Evolutionary conservation across 2,113 vertebrate species (phyloP).

Genomic region (Nicator chloris): DNA sequence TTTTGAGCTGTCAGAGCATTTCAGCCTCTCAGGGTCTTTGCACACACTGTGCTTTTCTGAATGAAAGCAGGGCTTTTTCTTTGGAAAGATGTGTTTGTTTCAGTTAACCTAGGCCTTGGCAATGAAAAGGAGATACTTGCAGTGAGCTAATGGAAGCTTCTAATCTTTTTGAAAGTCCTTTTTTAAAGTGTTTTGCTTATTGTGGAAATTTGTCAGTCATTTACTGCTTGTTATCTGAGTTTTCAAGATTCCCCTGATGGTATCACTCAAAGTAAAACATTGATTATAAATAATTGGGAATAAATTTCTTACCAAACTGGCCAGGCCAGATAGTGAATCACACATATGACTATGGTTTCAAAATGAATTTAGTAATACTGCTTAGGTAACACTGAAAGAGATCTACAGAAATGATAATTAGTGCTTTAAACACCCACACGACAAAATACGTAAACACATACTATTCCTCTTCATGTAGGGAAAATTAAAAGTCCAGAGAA

Average conservation of each 20-base stretch:
- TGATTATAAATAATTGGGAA: slow-evolving; percentile 31
- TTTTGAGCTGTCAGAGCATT: not conserved
- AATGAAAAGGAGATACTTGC: not conserved
- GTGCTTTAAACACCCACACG: slow-evolving; percentile 31
- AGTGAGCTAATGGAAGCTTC: not conserved
- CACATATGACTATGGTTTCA: not conserved
- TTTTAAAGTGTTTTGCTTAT: not conserved
- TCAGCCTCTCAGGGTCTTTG: not conserved
- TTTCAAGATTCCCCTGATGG: not conserved
- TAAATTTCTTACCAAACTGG: slow-evolving; percentile 34
- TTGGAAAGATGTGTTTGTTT: not conserved
- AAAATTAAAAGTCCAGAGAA: slow-evolving; percentile 1
- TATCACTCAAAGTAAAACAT: not conserved
- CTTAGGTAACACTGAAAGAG: slow-evolving; percentile 33
- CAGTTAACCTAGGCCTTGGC: not conserved
- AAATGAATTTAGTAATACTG: slow-evolving; percentile 47
- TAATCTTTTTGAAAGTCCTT: not conserved
- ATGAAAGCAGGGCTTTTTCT: not conserved
- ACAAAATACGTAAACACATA: not conserved
- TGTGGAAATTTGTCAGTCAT: not conserved
- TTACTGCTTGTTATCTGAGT: not conserved
- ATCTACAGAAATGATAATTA: slow-evolving; percentile 28
- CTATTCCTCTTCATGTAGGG: not conserved
- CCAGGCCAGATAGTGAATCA: slow-evolving; percentile 20
- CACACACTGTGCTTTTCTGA: not conserved